phyloP scores from a whole-genome alignment of 1,140 invertebrate species.

The Philotrypesis tridentata region DNA sequence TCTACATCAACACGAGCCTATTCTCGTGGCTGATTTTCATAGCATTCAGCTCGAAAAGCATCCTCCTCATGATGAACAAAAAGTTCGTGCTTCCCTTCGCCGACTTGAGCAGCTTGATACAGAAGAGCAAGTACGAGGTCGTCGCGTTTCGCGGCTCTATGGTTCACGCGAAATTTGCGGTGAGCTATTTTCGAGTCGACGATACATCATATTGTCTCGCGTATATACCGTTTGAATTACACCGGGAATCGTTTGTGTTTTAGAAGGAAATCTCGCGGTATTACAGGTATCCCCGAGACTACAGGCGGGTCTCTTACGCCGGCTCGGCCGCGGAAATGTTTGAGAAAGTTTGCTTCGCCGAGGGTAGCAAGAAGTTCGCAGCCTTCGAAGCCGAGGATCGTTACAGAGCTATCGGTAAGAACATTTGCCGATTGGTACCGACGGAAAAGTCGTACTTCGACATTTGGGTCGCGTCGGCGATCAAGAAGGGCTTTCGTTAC shows the following conservation, averaged over 20 bases:
- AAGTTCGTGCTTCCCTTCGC: constrained; percentile 51
- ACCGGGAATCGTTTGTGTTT: not conserved
- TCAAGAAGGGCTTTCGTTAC: constrained; percentile 45
- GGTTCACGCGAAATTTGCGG: constrained; percentile 24
- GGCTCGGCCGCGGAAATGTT: constrained; percentile 33
- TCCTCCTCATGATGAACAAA: constrained; percentile 55
- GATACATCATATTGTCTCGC: not conserved
- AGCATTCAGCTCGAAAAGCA: constrained; percentile 54
- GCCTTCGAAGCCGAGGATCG: constrained; percentile 50
- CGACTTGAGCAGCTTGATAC: constrained; percentile 51
- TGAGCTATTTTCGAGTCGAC: constrained; percentile 22
- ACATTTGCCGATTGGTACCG: constrained; percentile 37
- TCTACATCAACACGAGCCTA: constrained; percentile 52
- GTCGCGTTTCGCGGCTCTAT: constrained; percentile 50
- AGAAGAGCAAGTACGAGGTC: constrained; percentile 54
- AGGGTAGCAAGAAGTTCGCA: constrained; percentile 40
- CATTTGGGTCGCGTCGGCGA: constrained; percentile 50
- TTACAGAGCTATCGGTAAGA: constrained; percentile 4
- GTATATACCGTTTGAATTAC: not conserved
- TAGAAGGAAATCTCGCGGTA: not conserved
- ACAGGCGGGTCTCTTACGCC: constrained; percentile 2
- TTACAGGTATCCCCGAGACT: not conserved
- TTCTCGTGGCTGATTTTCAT: constrained; percentile 57
- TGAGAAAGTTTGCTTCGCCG: constrained; percentile 28
- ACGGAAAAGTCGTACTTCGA: constrained; percentile 30